Base-by-base conservation (phyloP, 2,888 invertebrate species). In the Mesorhabditis sp. region DNA sequence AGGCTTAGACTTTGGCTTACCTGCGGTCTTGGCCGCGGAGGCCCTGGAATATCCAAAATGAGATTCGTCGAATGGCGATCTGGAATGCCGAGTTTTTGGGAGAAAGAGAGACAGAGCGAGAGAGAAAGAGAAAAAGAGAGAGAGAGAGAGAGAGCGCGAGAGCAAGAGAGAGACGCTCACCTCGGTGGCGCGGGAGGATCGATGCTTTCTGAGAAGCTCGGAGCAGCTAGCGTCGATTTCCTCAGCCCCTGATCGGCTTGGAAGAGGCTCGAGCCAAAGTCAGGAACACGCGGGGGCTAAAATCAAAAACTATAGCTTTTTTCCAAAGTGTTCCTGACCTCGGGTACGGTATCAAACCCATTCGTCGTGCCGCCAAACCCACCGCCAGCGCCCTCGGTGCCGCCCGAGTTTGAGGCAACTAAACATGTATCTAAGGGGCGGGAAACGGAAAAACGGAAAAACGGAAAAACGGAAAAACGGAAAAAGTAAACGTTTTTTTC, bases 301-400 rank as follows among this genome's bases (percentile, higher is more conserved):
- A 28, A 28, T 28, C 28, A 28, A 10, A 50, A 50, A 50, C 50
- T 50, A 13, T 50, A 50, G 50, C 50, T 50, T 50, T 50, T 50
- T 50, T n/a, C n/a, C n/a, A n/a, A n/a, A n/a, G n/a, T n/a, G n/a
- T n/a, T 28, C 28, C 28, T 1, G 28, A 28, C 28, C 28, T 28
- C 28, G 28, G 28, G 28, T 28, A 28, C 28, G 45, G 6, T 43
- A 28, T 42, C 4, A 42, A 41, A 62, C 43, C n/a, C 28, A 43
- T 41, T 66, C 28, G 67, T 67, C 28, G 41, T 58, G 58, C 72
- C 74, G 7, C 72, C 75, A 63, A 79, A 79, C 41, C 69, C 71
- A 10, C 80, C 80, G 6, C 80, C 80, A 45, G 78, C 80, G 4
- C 79, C 77, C 63, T 74, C 76, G 2, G 78, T 74, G 4, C 74